phyloP scores from a whole-genome alignment of 2,113 vertebrate species.

The Chaetorhynchus papuensis region DNA sequence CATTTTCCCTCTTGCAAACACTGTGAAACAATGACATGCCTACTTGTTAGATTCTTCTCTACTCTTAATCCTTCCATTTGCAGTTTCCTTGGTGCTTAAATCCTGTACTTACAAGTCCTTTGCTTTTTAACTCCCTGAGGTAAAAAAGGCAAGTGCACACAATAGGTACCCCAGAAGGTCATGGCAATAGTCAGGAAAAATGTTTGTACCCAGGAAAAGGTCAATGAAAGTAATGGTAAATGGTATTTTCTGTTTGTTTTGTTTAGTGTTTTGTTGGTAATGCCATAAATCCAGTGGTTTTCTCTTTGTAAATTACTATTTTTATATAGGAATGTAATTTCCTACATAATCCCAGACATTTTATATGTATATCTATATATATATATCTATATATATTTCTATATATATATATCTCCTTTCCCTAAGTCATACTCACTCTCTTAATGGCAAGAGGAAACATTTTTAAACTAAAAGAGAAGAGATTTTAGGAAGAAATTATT shows the following conservation, averaged over 20 bases:
- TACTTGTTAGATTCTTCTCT: not conserved
- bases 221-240: not conserved
- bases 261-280: not conserved
- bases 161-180: not conserved
- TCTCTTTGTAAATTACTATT: not conserved
- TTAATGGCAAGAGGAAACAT: not conserved
- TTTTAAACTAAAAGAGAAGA: not conserved
- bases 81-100: not conserved
- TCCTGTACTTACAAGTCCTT: not conserved
- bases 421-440: not conserved
- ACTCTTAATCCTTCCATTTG: not conserved
- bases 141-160: not conserved
- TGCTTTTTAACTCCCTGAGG: not conserved
- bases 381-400: accelerated
- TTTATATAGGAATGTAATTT: not conserved
- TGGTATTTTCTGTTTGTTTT: not conserved
- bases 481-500: not conserved
- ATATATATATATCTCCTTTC: not conserved
- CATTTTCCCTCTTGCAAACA: not conserved
- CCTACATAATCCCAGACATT: not conserved
- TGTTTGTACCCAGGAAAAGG: not conserved
- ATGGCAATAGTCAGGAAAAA: not conserved
- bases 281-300: not conserved
- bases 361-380: no score
- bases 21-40: not conserved